Evolutionary conservation across 1,140 invertebrate genomes (phyloP).

Genomic region (Cecropterus lyciades): DNA sequence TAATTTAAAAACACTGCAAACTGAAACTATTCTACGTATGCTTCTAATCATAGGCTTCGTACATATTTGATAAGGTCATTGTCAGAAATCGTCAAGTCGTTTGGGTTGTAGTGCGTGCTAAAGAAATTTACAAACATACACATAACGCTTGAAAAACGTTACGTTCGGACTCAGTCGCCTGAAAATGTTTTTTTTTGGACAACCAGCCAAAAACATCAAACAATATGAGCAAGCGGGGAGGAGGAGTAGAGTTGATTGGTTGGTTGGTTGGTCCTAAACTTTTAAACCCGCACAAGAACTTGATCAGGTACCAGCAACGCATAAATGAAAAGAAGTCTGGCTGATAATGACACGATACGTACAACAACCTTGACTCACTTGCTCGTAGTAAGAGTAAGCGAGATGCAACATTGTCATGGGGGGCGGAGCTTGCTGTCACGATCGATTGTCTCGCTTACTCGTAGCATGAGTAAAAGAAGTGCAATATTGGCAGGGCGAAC

Average conservation of each 20-base stretch:
- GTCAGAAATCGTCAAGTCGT: too few relatives aligned
- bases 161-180: too few relatives aligned
- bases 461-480: neutral
- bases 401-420: neutral
- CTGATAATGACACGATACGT: neutral
- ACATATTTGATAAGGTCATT: too few relatives aligned
- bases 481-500: neutral
- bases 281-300: slow-evolving; percentile 9
- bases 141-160: too few relatives aligned
- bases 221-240: neutral
- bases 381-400: neutral
- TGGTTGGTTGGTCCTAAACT: neutral
- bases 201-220: neutral
- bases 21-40: too few relatives aligned
- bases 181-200: too few relatives aligned
- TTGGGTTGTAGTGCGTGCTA: too few relatives aligned
- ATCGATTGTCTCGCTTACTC: neutral
- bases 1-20: too few relatives aligned
- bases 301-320: neutral
- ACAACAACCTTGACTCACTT: neutral
- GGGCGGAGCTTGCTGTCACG: neutral
- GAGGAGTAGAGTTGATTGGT: too few relatives aligned
- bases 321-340: neutral
- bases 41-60: too few relatives aligned
- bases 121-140: too few relatives aligned